phyloP scores from a whole-genome alignment of 2,888 invertebrate genomes.

The Sinopyrophorus schimmeli region DNA sequence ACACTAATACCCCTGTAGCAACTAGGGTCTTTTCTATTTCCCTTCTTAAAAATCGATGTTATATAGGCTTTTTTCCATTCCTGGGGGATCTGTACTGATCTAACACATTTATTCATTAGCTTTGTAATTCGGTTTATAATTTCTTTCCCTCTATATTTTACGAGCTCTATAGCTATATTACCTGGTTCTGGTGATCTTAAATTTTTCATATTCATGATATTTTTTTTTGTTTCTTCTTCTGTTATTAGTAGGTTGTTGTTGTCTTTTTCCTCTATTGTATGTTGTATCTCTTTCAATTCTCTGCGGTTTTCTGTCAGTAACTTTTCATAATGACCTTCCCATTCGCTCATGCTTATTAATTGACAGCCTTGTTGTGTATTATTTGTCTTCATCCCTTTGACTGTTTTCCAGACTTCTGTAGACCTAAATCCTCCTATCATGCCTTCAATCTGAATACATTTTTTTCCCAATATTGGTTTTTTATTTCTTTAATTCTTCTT shows the following conservation, averaged over 20 bases:
- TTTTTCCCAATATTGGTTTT: not conserved
- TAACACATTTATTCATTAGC: too few species aligned
- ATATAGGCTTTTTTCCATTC: too few species aligned
- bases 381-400: slow-evolving; percentile 3
- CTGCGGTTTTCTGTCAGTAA: too few species aligned
- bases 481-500: slow-evolving; percentile 3
- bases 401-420: slow-evolving; percentile 2
- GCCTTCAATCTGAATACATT: not conserved
- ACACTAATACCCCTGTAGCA: too few species aligned
- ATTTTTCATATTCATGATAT: slow-evolving; percentile 3
- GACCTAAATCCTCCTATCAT: not conserved
- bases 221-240: not conserved
- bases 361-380: not conserved
- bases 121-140: too few species aligned
- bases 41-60: too few species aligned
- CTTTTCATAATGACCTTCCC: too few species aligned
- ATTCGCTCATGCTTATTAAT: not conserved
- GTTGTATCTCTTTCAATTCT: not conserved
- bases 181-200: too few species aligned
- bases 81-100: too few species aligned
- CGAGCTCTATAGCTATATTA: too few species aligned
- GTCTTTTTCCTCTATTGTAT: not conserved
- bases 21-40: too few species aligned
- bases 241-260: slow-evolving; percentile 2
- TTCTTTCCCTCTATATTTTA: too few species aligned